A percentile compares a stretch with the other conserved stretches of the same genome.
Conservation (phyloP, 1,140 invertebrate genomes). For the Drosophila repleta region DNA sequence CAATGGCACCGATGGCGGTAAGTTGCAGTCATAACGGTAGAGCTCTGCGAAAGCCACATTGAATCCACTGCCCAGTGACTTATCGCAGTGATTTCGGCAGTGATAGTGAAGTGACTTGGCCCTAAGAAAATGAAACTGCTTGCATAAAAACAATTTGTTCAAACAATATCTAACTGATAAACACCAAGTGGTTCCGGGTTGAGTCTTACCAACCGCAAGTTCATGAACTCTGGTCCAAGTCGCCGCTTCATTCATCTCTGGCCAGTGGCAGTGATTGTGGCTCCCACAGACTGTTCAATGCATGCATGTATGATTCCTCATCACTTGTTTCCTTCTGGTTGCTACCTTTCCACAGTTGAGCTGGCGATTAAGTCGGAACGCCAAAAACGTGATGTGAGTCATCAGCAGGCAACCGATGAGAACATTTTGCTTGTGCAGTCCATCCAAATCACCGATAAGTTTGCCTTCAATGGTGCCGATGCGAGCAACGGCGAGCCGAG, state of each 20-base stretch:
- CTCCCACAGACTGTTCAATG: slow-evolving; percentile 10
- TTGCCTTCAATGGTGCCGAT: slow-evolving; percentile 90
- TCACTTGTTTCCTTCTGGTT: slow-evolving; percentile 37
- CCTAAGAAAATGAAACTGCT: slow-evolving; percentile 11
- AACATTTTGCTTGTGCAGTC: slow-evolving; percentile 95
- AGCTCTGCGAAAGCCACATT: slow-evolving; percentile 17
- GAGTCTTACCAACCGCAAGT: neutral
- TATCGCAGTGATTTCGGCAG: slow-evolving; percentile 19
- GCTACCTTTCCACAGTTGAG: slow-evolving; percentile 70
- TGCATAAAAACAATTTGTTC: slow-evolving; percentile 1
- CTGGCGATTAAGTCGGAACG: slow-evolving; percentile 72
- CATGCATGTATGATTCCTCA: neutral
- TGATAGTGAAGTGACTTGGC: slow-evolving; percentile 24
- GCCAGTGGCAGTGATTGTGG: slow-evolving; percentile 4
- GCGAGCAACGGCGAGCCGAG: slow-evolving; percentile 41
- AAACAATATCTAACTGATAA: slow-evolving; percentile 1
- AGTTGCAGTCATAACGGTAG: slow-evolving; percentile 47
- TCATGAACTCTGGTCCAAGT: slow-evolving; percentile 2
- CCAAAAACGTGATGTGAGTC: slow-evolving; percentile 82
- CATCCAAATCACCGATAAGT: slow-evolving; percentile 96
- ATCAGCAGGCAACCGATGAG: slow-evolving; percentile 86
- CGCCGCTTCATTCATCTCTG: slow-evolving; percentile 34
- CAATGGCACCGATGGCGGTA: slow-evolving; percentile 77
- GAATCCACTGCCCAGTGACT: slow-evolving; percentile 29
- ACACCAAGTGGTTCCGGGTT: slow-evolving; percentile 2